phyloP scores from a whole-genome alignment of 2,113 vertebrate genomes.

The Spea bombifrons region DNA sequence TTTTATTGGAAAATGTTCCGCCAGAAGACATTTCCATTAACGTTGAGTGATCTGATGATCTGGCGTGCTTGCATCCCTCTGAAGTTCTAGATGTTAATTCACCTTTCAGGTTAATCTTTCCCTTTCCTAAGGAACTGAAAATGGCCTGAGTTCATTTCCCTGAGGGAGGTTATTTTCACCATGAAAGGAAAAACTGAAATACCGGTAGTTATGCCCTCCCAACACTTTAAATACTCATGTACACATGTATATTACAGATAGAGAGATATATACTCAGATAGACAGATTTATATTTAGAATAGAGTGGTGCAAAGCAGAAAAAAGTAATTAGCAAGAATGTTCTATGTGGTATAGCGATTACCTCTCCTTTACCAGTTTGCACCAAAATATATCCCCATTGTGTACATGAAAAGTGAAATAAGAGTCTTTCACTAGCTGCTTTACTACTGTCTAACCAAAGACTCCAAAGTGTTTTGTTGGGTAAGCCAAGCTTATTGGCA shows the following conservation, averaged over 20 bases:
- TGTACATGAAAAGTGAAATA: no score
- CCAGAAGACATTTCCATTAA: slow-evolving; percentile 56
- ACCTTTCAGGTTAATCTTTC: slow-evolving; percentile 72
- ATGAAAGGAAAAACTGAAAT: slow-evolving; percentile 71
- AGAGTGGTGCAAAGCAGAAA: no score
- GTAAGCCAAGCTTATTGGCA: slow-evolving; percentile 11
- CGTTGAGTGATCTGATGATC: slow-evolving; percentile 54
- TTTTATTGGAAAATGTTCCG: slow-evolving; percentile 48
- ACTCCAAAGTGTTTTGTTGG: not conserved
- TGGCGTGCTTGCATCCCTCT: slow-evolving; percentile 56
- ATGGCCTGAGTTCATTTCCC: slow-evolving; percentile 66
- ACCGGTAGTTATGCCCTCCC: slow-evolving; percentile 54
- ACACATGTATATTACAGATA: no score
- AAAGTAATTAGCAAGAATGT: no score
- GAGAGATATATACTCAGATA: no score
- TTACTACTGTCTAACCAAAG: no score
- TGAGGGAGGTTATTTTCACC: slow-evolving; percentile 64
- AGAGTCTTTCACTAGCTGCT: no score
- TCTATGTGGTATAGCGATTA: no score
- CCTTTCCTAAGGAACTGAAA: slow-evolving; percentile 69
- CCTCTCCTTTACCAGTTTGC: no score
- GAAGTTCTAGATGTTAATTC: slow-evolving; percentile 63
- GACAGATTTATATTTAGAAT: no score
- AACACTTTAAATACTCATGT: slow-evolving; percentile 66
- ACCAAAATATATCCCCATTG: no score